Base-by-base conservation (phyloP, 2,113 vertebrate genomes). In the Grus americana region DNA sequence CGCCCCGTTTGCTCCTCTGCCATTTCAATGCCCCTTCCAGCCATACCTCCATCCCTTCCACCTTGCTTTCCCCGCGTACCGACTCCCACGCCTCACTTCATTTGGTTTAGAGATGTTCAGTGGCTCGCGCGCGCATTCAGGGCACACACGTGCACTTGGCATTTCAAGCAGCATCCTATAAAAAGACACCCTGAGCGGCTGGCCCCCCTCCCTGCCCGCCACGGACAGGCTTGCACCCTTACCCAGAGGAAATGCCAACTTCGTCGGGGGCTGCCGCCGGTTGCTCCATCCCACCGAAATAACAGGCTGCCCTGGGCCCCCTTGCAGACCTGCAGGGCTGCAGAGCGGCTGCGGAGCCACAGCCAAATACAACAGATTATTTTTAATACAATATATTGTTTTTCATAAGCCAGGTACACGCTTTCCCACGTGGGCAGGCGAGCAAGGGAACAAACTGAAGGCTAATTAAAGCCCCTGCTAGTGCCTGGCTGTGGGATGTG, bases 141-240 rank as follows among this genome's bases (percentile, higher is more conserved):
- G 63, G 83, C 83, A 80, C 38, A 63, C 26, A 3, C 49, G 59
- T 2, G 63, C 79, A 2, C 55, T 92, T 16, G 81, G 54, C 62
- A 15, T 92, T 90, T 59, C 71, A 47, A 52, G 59, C 59, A 83
- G 67, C 11, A 22, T 42, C 68, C 86, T 36, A 0, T 24, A 32
- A 65, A 59, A 58, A 58, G 38, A 36, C 74, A 36, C 12, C 36
- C 67, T 2, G 59, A 22, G 71, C 1, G 3, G 44, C 78, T 79
- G 44, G 40, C 6, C 61, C 38, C 34, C 13, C 22, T 59, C 7
- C 50, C 65, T 42, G 86, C 36, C 27, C 46, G 2, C n/a, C 50
- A 3, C 0, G 1, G 34, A 0, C 0, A 15, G 32, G 3, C 11
- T 46, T 44, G 52, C 81, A 42, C 42, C 68, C 52, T 38, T 34